Conservation (phyloP, 2,888 invertebrate genomes). For the Blastobasis lacticolella region DNA sequence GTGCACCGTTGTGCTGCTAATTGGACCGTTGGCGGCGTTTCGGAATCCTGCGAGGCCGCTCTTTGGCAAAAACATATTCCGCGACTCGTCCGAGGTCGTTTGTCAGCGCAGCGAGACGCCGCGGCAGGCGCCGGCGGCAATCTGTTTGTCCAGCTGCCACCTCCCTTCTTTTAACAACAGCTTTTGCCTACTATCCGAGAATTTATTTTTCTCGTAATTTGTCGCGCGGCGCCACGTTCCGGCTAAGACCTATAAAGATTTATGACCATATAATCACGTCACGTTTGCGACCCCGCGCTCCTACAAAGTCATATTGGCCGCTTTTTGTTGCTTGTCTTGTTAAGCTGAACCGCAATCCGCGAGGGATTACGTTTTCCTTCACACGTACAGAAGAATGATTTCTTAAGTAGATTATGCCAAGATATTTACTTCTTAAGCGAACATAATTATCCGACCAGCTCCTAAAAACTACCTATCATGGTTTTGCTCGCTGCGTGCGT, state of each 20-base stretch:
- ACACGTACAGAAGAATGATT: no score
- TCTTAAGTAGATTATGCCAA: no score
- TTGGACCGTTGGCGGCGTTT: no score
- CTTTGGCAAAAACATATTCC: constrained; percentile 41
- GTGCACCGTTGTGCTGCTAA: no score
- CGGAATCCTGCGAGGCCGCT: constrained; percentile 9
- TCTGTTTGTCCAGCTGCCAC: constrained; percentile 67
- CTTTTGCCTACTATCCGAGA: constrained; percentile 53
- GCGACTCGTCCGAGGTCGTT: constrained; percentile 43
- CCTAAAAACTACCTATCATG: constrained; percentile 4
- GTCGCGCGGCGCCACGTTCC: constrained; percentile 30
- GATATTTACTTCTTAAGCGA: no score
- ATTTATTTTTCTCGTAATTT: constrained; percentile 53
- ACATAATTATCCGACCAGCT: constrained; percentile 2
- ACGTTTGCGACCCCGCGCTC: constrained; percentile 12
- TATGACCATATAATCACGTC: constrained; percentile 23
- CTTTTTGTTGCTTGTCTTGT: constrained; percentile 4
- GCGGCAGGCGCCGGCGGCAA: constrained; percentile 39
- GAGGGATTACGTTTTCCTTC: no score
- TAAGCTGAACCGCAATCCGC: background rate
- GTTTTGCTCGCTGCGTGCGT: constrained; percentile 5
- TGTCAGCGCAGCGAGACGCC: constrained; percentile 33
- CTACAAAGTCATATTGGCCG: constrained; percentile 9
- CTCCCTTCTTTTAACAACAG: constrained; percentile 61
- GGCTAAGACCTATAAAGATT: constrained; percentile 25